Conservation (phyloP, 2,797 vertebrate species). For the Enteromius trimaculatus region DNA sequence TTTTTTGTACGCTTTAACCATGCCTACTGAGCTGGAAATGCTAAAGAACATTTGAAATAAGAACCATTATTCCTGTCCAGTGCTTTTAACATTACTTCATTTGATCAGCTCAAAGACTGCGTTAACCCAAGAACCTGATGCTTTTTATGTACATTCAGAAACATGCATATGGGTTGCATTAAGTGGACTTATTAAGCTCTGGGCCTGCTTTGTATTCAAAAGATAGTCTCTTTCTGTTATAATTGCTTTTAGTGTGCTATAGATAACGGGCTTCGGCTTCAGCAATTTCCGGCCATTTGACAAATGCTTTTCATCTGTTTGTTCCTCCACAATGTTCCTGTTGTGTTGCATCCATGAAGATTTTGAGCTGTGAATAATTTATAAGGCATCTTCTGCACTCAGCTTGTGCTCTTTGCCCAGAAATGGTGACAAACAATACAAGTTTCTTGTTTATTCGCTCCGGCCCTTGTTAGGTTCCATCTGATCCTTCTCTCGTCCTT, state of each 20-base stretch:
- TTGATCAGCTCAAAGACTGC: not conserved
- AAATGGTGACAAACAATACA: constrained; percentile 12
- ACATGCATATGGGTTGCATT: constrained; percentile 18
- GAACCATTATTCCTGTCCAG: constrained; percentile 10
- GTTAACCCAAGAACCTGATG: constrained; percentile 14
- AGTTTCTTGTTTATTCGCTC: not conserved
- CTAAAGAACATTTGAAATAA: constrained; percentile 3
- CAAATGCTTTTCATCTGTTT: constrained; percentile 51
- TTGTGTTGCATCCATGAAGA: constrained; percentile 50
- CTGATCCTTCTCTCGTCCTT: not conserved
- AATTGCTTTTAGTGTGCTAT: constrained; percentile 48
- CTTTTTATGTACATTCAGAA: constrained; percentile 14
- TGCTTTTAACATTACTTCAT: constrained; percentile 14
- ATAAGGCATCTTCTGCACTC: constrained; percentile 47
- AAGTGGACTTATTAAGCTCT: constrained; percentile 41
- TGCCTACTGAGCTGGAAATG: constrained; percentile 15
- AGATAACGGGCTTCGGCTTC: constrained; percentile 51
- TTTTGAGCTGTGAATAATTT: constrained; percentile 66
- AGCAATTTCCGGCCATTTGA: constrained; percentile 42
- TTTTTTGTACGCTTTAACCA: constrained; percentile 23
- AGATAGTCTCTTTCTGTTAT: constrained; percentile 28
- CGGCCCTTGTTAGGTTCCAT: constrained; percentile 2
- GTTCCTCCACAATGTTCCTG: constrained; percentile 48
- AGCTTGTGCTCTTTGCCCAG: constrained; percentile 7
- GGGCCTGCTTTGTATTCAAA: constrained; percentile 40